Conservation (phyloP, 2,888 invertebrate genomes). For the Netelia fuscicornis region DNA sequence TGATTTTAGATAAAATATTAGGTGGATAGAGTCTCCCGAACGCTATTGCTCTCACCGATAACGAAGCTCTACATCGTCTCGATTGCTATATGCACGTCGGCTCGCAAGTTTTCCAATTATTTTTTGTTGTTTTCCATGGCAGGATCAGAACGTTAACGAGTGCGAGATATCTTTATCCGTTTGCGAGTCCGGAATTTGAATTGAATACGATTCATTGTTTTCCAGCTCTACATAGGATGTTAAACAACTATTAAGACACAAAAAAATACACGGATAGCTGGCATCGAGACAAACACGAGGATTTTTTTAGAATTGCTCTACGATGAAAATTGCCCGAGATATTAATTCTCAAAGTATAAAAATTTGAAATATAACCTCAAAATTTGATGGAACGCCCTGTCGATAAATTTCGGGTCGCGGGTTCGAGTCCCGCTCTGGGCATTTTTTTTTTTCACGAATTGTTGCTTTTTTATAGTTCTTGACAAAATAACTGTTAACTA, state of each 20-base stretch:
- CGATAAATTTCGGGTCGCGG: too few relatives aligned
- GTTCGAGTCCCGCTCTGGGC: too few relatives aligned
- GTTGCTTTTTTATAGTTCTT: too few relatives aligned
- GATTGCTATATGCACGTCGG: not conserved
- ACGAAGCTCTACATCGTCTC: not conserved
- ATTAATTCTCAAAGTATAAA: too few relatives aligned
- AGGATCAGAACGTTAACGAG: not conserved
- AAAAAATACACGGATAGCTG: not conserved
- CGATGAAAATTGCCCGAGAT: too few relatives aligned
- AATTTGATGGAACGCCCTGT: too few relatives aligned
- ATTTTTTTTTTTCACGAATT: too few relatives aligned
- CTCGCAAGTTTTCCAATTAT: constrained; percentile 44
- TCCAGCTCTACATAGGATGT: not conserved
- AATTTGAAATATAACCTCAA: too few relatives aligned
- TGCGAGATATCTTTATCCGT: not conserved
- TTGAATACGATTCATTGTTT: not conserved
- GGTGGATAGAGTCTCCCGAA: not conserved
- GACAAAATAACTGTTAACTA: too few relatives aligned
- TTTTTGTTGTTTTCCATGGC: constrained; percentile 20
- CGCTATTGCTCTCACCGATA: constrained; percentile 1
- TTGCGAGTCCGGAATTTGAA: not conserved
- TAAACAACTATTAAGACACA: too few relatives aligned
- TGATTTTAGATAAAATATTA: constrained; percentile 30
- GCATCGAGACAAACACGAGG: not conserved
- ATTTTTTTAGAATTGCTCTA: too few relatives aligned